Base-by-base conservation (phyloP, 2,797 vertebrate species). In the Geotrypetes seraphini region DNA sequence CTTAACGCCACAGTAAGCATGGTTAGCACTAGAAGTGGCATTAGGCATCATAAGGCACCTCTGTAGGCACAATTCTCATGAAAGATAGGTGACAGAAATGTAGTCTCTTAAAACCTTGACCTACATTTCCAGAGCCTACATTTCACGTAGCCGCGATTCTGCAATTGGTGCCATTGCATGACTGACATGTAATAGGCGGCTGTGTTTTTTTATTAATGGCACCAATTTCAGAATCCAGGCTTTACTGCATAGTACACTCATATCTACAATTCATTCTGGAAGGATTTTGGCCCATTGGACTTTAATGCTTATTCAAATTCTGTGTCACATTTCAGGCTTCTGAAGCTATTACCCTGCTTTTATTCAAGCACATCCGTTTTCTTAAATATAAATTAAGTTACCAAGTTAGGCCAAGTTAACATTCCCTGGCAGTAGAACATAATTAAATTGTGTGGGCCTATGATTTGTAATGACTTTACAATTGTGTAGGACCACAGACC, bases 391-490 rank as follows among this genome's bases (percentile, higher is more conserved):
- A 69, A 66, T 60, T 57, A 71, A 71, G 52, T 70, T 50, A 56
- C 38, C 39, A 36, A 49, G 61, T 48, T 53, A 23, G n/a, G n/a
- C n/a, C n/a, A n/a, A 44, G 39, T 51, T 45, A 23, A 37, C 24
- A 47, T 70, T 71, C 57, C 43, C 47, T 55, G 39, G 53, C 53
- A 8, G 1, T 55, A 44, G 43, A 53, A 45, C 42, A 33, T 46
- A 39, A 64, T 65, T 71, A 58, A 71, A 48, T 41, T 61, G 43
- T 62, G 56, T 56, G 48, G 43, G 42, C 60, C 28, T 48, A 57
- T 72, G 66, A 47, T 57, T 79, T 44, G 53, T 55, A 31, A 55
- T 60, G 60, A 61, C 50, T 60, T 71, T 40, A 57, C 39, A 57
- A 59, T 63, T 68, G 53, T 37, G 59, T 49, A 54, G 38, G 63